Evolutionary conservation across 2,888 invertebrate species (phyloP).

Genomic region (Boloria euphrosyne): DNA sequence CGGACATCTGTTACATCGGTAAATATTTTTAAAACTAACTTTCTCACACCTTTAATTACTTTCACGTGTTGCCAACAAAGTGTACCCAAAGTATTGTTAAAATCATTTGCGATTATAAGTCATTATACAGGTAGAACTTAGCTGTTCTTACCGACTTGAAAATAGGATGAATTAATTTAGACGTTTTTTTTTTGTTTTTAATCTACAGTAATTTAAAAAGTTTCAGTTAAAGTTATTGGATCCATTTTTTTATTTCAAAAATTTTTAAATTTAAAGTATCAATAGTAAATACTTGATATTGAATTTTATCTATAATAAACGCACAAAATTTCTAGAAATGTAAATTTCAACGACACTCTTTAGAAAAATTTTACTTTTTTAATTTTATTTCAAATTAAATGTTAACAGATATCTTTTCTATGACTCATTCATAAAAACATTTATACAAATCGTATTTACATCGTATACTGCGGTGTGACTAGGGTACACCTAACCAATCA

Average conservation of each 20-base stretch:
- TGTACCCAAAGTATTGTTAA: background rate
- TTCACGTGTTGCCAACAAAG: constrained; percentile 49
- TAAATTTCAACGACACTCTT: background rate
- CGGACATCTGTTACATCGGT: constrained; percentile 35
- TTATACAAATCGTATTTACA: constrained; percentile 37
- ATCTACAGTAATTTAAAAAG: too few relatives aligned
- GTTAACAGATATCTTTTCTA: background rate
- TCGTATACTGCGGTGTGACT: constrained; percentile 36
- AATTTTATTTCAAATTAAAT: background rate
- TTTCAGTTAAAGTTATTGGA: too few relatives aligned
- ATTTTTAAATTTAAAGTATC: too few relatives aligned
- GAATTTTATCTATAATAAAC: too few relatives aligned
- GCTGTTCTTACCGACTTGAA: background rate
- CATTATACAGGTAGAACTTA: background rate
- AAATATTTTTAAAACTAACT: constrained; percentile 8
- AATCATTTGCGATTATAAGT: background rate
- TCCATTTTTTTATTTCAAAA: too few relatives aligned
- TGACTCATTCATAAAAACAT: constrained; percentile 34
- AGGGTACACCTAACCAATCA: constrained; percentile 18
- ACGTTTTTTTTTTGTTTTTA: too few relatives aligned
- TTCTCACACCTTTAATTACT: constrained; percentile 47
- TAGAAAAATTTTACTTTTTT: background rate
- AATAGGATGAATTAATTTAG: too few relatives aligned
- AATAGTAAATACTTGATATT: too few relatives aligned
- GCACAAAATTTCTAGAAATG: too few relatives aligned